Evolutionary conservation across 2,113 vertebrate genomes (phyloP).

Genomic region (Sprattus sprattus): DNA sequence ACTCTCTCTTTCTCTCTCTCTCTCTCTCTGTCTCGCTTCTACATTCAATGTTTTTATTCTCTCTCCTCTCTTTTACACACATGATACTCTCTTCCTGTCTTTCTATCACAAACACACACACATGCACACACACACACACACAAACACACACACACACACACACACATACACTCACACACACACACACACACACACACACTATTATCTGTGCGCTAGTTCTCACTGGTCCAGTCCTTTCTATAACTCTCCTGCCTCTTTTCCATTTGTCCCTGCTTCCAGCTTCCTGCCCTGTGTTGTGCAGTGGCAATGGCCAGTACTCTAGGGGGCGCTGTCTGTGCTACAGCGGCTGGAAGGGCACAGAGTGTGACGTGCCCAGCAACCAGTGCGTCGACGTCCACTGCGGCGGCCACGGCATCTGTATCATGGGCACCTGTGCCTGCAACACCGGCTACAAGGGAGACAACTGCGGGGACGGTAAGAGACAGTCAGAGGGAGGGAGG

Average conservation of each 20-base stretch:
- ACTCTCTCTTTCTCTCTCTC: not conserved
- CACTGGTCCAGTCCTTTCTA: not conserved
- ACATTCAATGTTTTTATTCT: not conserved
- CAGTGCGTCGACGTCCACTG: constrained; percentile 96
- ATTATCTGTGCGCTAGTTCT: not conserved
- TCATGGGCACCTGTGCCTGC: constrained; percentile 91
- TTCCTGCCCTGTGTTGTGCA: constrained; percentile 92
- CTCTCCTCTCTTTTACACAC: constrained; percentile 4
- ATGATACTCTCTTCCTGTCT: not conserved
- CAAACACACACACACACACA: constrained; percentile 18
- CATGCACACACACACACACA: constrained; percentile 25
- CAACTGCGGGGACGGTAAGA: constrained; percentile 94
- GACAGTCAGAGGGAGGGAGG: not conserved
- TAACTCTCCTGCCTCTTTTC: not conserved
- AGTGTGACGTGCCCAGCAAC: constrained; percentile 90
- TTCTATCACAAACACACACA: constrained; percentile 12
- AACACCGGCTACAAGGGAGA: constrained; percentile 96
- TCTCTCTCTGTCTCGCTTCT: not conserved
- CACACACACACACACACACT: constrained; percentile 21
- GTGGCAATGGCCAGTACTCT: constrained; percentile 95
- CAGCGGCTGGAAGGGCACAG: constrained; percentile 96
- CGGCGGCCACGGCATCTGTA: constrained; percentile 92
- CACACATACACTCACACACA: constrained; percentile 17
- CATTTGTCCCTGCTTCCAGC: constrained; percentile 66
- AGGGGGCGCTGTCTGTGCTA: constrained; percentile 96